Percentiles rank a stretch among this genome's conserved stretches.
Evolutionary conservation across 2,113 vertebrate species (phyloP).

Genomic region (Oenanthe oenanthe): DNA sequence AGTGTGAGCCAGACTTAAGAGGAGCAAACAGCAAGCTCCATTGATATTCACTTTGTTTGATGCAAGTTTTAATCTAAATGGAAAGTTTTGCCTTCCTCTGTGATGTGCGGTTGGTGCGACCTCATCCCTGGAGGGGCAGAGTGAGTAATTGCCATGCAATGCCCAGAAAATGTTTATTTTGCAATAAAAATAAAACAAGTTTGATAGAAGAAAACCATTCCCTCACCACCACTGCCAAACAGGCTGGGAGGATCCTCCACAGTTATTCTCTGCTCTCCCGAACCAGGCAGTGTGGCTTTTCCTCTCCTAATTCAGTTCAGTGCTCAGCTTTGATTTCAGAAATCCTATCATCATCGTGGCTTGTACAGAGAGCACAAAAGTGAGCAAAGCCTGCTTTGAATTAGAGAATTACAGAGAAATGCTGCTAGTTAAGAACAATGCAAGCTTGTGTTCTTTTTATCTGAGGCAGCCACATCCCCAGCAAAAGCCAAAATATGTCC

Average conservation of each 20-base stretch:
- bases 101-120: not conserved
- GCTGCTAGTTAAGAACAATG: conserved; percentile 54
- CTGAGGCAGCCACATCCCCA: not conserved
- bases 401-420: conserved; percentile 63
- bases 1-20: not conserved
- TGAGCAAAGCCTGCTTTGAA: conserved; percentile 69
- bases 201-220: conserved; percentile 50
- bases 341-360: conserved; percentile 62
- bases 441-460: conserved; percentile 57
- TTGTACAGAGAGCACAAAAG: conserved; percentile 61
- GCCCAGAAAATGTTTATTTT: conserved; percentile 60
- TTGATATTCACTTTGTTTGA: conserved; percentile 22
- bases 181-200: conserved; percentile 53
- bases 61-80: conserved; percentile 44
- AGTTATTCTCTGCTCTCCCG: conserved; percentile 8
- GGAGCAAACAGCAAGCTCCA: not conserved
- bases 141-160: not conserved
- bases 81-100: conserved; percentile 33
- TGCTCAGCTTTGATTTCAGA: conserved; percentile 65
- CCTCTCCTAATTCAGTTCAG: conserved; percentile 66
- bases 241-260: not conserved
- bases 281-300: conserved; percentile 9
- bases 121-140: conserved; percentile 14
- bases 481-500: not conserved
- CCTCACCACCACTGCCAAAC: not conserved